Conservation (phyloP, 2,113 vertebrate species). For the Murina feae region DNA sequence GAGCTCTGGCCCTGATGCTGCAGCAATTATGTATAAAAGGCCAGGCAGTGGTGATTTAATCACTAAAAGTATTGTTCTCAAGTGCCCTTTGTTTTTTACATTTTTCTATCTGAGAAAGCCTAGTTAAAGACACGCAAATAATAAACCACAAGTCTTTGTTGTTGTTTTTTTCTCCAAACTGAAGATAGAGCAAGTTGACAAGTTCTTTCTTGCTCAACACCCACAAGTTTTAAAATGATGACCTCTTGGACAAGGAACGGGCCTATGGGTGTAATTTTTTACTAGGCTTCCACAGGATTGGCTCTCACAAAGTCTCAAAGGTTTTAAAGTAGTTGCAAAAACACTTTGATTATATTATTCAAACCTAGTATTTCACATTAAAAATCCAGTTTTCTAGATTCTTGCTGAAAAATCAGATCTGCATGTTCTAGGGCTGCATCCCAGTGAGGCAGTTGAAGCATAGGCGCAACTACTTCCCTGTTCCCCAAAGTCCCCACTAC, state of each 20-base stretch:
- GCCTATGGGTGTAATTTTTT: background rate
- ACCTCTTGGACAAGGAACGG: background rate
- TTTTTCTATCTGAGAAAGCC: background rate
- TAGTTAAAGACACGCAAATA: background rate
- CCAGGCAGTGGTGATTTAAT: no score
- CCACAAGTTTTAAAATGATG: background rate
- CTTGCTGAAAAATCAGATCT: background rate
- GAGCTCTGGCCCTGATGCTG: background rate
- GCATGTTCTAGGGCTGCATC: background rate
- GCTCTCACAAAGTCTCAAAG: background rate
- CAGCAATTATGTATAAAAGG: background rate
- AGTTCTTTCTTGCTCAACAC: background rate
- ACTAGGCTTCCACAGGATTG: background rate
- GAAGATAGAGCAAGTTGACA: background rate
- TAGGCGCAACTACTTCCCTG: background rate
- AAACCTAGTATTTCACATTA: background rate
- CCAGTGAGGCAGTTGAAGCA: background rate
- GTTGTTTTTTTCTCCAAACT: background rate
- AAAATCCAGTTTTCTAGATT: background rate
- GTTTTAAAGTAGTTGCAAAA: background rate
- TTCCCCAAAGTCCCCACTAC: background rate
- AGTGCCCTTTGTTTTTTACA: background rate
- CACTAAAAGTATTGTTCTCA: background rate
- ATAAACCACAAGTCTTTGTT: background rate
- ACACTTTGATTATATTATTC: no score